A percentile compares a stretch with the other conserved stretches of the same genome.
These are phyloP conservation scores for Agrilus mali DNA, from an alignment of 2,888 invertebrate genomes.

Conservation along the genomic window DNA sequence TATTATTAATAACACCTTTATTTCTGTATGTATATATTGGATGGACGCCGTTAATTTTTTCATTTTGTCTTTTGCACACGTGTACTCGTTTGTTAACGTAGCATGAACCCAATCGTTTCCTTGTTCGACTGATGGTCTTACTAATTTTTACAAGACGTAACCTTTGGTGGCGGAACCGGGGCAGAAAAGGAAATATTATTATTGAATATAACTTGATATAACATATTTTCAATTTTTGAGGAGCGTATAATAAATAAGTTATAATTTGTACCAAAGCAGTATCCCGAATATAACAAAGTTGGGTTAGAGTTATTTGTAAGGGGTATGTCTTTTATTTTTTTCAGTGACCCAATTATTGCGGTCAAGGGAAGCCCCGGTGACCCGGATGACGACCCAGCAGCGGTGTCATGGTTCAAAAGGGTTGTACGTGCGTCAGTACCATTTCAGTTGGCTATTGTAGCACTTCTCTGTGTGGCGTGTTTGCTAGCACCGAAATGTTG, in stretches of 20 bases:
- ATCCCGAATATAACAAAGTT: too few relatives aligned
- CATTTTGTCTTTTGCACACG: neutral
- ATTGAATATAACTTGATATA: too few relatives aligned
- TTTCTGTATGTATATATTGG: too few relatives aligned
- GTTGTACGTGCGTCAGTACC: constrained; percentile 61
- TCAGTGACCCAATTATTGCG: constrained; percentile 24
- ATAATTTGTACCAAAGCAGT: too few relatives aligned
- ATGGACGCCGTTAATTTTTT: too few relatives aligned
- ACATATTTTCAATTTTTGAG: too few relatives aligned
- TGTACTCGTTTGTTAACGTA: constrained; percentile 11
- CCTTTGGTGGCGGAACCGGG: too few relatives aligned
- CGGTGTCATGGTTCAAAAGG: constrained; percentile 55
- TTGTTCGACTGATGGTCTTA: constrained; percentile 6
- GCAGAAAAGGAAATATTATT: too few relatives aligned
- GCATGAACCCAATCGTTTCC: constrained; percentile 15
- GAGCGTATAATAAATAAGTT: too few relatives aligned
- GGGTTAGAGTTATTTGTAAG: too few relatives aligned
- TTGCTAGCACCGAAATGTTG: constrained; percentile 64
- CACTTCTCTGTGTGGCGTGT: constrained; percentile 60
- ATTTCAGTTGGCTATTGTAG: constrained; percentile 61
- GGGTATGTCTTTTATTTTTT: constrained; percentile 15
- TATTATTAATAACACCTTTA: too few relatives aligned
- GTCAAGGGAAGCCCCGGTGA: constrained; percentile 35
- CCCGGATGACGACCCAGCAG: constrained; percentile 44
- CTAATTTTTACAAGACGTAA: too few relatives aligned